Conservation (phyloP, 2,888 invertebrate species). For the Perithous albicinctus region DNA sequence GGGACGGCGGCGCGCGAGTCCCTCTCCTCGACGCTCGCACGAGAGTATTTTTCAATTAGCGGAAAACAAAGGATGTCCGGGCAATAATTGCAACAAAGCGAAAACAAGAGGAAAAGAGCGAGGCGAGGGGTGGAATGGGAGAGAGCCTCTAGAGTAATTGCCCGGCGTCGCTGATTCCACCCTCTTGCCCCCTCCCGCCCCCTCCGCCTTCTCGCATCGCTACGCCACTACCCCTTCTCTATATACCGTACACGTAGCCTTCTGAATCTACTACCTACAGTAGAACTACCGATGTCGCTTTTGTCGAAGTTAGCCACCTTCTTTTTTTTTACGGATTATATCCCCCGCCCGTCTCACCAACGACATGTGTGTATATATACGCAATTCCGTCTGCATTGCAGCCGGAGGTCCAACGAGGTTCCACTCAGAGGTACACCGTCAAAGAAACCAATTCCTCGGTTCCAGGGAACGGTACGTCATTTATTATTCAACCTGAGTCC, state of each 20-base stretch:
- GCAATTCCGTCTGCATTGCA: constrained; percentile 35
- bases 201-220: constrained; percentile 39
- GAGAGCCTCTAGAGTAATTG: constrained; percentile 74
- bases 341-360: constrained; percentile 1
- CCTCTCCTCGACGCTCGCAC: constrained; percentile 48
- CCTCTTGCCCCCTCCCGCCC: constrained; percentile 43
- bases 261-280: constrained; percentile 17
- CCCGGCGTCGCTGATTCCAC: constrained; percentile 68
- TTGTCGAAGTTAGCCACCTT: constrained; percentile 57
- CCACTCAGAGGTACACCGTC: constrained; percentile 37
- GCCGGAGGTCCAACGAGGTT: constrained; percentile 25
- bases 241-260: constrained; percentile 36
- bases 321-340: constrained; percentile 63
- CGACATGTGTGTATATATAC: constrained; percentile 20
- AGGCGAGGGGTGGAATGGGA: constrained; percentile 4
- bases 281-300: constrained; percentile 50
- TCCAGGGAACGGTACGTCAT: constrained; percentile 43
- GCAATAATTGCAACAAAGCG: constrained; percentile 79
- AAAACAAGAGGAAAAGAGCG: constrained; percentile 72
- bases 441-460: constrained; percentile 64
- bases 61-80: constrained; percentile 76
- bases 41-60: constrained; percentile 79
- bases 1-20: constrained; percentile 41
- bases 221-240: constrained; percentile 32
- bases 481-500: constrained; percentile 54